Conservation (phyloP, 2,113 vertebrate species). For the Gymnobelideus leadbeateri region DNA sequence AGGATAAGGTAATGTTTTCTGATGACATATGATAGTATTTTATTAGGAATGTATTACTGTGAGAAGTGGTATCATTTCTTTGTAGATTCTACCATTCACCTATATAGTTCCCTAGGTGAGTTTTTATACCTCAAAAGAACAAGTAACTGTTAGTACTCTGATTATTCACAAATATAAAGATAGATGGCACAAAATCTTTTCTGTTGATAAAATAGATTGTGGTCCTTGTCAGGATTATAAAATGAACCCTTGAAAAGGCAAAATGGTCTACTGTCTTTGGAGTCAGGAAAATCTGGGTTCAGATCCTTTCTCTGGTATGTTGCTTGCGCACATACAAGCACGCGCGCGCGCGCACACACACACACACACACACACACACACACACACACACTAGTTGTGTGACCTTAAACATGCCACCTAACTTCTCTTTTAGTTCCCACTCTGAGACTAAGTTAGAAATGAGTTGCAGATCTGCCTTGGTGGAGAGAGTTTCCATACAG, state of each 20-base stretch:
- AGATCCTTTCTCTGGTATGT: not conserved
- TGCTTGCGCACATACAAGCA: too few species aligned
- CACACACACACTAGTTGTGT: not conserved
- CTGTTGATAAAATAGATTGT: not conserved
- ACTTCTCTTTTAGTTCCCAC: not conserved
- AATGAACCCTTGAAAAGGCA: not conserved
- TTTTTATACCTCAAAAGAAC: not conserved
- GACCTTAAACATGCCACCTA: not conserved
- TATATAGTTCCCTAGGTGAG: not conserved
- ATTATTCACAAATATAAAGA: not conserved
- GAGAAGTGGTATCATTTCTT: conserved; percentile 11
- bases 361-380: too few species aligned
- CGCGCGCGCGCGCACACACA: too few species aligned
- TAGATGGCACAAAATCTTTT: not conserved
- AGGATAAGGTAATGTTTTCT: not conserved
- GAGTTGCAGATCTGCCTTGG: not conserved
- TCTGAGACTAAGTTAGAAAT: not conserved
- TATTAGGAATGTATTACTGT: not conserved
- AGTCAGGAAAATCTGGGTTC: not conserved
- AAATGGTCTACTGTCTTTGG: not conserved
- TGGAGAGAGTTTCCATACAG: not conserved
- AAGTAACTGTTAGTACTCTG: not conserved
- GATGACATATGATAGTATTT: conserved; percentile 10
- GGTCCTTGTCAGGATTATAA: not conserved
- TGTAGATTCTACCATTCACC: not conserved